These are phyloP conservation scores for Apaloderma vittatum DNA, from an alignment of 2,113 vertebrate genomes.

Conservation along the genomic window DNA sequence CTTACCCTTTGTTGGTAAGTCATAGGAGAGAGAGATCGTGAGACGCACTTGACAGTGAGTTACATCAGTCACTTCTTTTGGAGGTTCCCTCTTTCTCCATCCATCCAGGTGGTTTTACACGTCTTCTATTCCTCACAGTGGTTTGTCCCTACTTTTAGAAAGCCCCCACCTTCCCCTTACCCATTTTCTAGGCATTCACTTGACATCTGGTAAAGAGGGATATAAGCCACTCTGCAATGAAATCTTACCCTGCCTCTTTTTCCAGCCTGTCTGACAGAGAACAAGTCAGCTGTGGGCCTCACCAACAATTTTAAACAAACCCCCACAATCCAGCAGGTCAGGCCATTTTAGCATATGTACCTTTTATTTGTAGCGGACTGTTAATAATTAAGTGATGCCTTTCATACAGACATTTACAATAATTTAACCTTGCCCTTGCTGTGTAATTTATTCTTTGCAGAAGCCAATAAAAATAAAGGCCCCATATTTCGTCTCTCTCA, in stretches of 20 bases:
- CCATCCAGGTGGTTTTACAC: background rate
- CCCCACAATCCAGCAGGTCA: slow-evolving; percentile 38
- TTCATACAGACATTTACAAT: slow-evolving; percentile 75
- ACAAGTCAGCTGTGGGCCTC: slow-evolving; percentile 66
- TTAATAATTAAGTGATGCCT: slow-evolving; percentile 77
- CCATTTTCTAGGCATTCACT: slow-evolving; percentile 5
- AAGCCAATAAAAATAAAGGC: slow-evolving; percentile 76
- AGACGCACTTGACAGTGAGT: background rate
- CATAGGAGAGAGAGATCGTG: rapidly evolving
- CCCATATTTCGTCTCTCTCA: slow-evolving; percentile 40
- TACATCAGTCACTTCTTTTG: background rate
- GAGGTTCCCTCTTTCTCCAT: background rate
- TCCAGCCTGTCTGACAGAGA: slow-evolving; percentile 46
- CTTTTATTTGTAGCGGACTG: slow-evolving; percentile 70
- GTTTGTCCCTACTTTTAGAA: background rate
- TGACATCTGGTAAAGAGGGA: slow-evolving; percentile 47
- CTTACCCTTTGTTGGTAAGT: background rate
- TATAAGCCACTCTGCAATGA: slow-evolving; percentile 28
- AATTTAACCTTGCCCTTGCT: slow-evolving; percentile 72
- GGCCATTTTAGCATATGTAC: slow-evolving; percentile 63
- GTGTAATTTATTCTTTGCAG: slow-evolving; percentile 69
- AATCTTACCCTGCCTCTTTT: slow-evolving; percentile 59
- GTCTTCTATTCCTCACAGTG: rapidly evolving
- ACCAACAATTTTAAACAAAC: slow-evolving; percentile 33
- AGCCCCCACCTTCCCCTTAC: background rate